Evolutionary conservation across 2,888 invertebrate genomes (phyloP).

Genomic region (Papilio gigon): DNA sequence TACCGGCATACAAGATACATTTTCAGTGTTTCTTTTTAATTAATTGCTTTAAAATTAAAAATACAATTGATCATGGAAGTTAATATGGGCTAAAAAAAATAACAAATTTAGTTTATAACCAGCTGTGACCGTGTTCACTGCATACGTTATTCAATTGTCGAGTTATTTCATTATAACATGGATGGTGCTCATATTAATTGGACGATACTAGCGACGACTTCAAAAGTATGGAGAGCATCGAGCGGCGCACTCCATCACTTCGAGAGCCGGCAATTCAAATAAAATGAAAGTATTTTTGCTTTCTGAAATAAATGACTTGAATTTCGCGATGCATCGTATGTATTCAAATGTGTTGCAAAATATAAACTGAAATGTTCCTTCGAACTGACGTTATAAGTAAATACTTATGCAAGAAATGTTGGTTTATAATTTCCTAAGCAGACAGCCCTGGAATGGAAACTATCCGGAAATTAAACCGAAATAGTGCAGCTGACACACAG

Average conservation of each 20-base stretch:
- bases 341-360: conserved; percentile 8
- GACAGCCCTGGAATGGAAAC: conserved; percentile 24
- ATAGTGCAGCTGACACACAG: conserved; percentile 5
- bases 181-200: conserved; percentile 21
- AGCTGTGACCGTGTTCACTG: no score
- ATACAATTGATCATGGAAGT: no score
- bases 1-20: no score
- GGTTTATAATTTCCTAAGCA: conserved; percentile 4
- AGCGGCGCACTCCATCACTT: conserved; percentile 54
- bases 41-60: no score
- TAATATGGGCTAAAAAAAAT: background rate
- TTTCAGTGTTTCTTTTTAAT: no score
- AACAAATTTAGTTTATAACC: background rate
- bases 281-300: conserved; percentile 28
- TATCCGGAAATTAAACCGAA: conserved; percentile 35
- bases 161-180: conserved; percentile 4
- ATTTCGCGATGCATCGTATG: background rate
- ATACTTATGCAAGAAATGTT: background rate
- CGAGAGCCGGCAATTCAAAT: conserved; percentile 46
- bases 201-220: conserved; percentile 43
- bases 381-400: background rate
- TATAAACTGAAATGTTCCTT: background rate
- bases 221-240: conserved; percentile 49
- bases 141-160: background rate
- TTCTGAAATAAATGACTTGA: conserved; percentile 7